phyloP scores from a whole-genome alignment of 2,113 vertebrate genomes.

The Seriola dumerili region DNA sequence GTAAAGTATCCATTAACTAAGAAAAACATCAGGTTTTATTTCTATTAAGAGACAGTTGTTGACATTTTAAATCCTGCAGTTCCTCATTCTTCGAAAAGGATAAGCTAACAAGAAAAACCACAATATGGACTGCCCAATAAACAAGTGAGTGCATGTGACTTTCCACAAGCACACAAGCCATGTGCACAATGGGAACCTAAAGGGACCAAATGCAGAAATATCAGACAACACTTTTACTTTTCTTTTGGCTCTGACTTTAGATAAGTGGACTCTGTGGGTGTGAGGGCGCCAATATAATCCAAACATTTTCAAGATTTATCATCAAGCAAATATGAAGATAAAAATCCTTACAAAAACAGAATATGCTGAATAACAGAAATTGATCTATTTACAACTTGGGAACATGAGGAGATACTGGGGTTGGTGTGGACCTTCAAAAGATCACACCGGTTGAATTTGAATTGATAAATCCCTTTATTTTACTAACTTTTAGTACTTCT shows the following conservation, averaged over 20 bases:
- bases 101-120: not conserved
- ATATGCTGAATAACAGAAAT: not conserved
- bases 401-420: not conserved
- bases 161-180: not conserved
- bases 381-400: not conserved
- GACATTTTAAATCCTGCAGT: not conserved
- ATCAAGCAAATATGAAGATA: too few relatives aligned
- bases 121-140: not conserved
- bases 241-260: too few relatives aligned
- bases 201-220: not conserved
- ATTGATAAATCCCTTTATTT: not conserved
- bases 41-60: not conserved
- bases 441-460: not conserved
- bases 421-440: not conserved
- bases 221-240: not conserved
- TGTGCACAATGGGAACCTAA: not conserved
- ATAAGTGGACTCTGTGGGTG: too few relatives aligned
- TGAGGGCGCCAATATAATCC: too few relatives aligned
- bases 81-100: not conserved
- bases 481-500: not conserved
- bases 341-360: not conserved
- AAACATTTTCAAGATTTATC: not conserved
- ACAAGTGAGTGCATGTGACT: constrained; percentile 9
- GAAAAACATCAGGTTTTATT: not conserved
- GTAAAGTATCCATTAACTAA: not conserved